Evolutionary conservation across 1,140 invertebrate genomes (phyloP).

Genomic region (Diorhabda carinulata): DNA sequence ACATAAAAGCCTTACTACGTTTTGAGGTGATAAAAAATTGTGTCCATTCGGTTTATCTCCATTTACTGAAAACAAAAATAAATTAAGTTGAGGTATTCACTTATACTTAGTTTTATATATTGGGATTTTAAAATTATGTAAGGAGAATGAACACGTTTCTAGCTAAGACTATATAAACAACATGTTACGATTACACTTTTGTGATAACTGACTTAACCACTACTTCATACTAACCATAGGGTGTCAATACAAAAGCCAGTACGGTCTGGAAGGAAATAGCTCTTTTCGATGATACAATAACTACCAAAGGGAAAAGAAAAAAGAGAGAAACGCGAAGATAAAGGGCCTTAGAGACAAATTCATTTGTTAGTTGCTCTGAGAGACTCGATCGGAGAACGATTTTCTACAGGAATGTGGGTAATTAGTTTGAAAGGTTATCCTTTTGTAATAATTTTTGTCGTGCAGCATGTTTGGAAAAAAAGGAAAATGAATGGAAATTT

Average conservation of each 20-base stretch:
- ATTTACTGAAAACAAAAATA: too few relatives aligned
- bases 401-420: constrained; percentile 2
- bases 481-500: background rate
- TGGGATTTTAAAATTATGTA: too few relatives aligned
- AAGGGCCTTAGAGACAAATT: constrained; percentile 2
- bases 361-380: background rate
- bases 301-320: constrained; percentile 2
- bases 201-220: too few relatives aligned
- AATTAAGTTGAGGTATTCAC: too few relatives aligned
- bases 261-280: background rate
- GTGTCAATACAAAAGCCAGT: constrained; percentile 1
- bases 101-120: too few relatives aligned
- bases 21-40: too few relatives aligned
- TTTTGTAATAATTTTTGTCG: background rate
- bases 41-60: too few relatives aligned
- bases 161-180: too few relatives aligned
- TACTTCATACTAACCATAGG: background rate
- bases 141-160: too few relatives aligned
- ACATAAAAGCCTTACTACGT: too few relatives aligned
- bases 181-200: too few relatives aligned
- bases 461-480: background rate
- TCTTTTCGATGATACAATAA: constrained; percentile 3
- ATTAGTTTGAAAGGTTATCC: constrained; percentile 2
- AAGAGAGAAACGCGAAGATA: constrained; percentile 2
- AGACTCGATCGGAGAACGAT: background rate